phyloP scores from a whole-genome alignment of 2,888 invertebrate species.

The Craniophora ligustri region DNA sequence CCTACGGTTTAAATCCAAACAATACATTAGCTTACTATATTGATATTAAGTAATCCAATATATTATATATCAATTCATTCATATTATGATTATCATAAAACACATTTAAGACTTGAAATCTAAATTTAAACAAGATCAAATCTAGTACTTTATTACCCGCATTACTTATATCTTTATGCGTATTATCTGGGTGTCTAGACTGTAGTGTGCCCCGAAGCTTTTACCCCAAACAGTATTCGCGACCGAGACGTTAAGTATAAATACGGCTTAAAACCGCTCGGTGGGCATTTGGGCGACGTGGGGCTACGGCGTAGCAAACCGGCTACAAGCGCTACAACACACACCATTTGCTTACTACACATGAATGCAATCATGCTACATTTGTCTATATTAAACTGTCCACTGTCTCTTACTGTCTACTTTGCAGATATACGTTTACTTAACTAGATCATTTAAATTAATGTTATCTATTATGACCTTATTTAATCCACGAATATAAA shows the following conservation, averaged over 20 bases:
- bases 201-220: constrained; percentile 14
- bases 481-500: neutral
- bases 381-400: constrained; percentile 35
- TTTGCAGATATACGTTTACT: neutral
- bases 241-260: constrained; percentile 48
- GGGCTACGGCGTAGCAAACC: constrained; percentile 48
- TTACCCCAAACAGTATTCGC: constrained; percentile 30
- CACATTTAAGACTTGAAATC: constrained; percentile 1
- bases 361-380: constrained; percentile 57
- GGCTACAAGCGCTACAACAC: constrained; percentile 46
- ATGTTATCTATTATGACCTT: neutral
- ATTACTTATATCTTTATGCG: neutral
- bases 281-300: constrained; percentile 61
- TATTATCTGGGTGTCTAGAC: neutral
- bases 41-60: too few relatives aligned
- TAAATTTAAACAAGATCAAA: neutral
- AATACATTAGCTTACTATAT: too few relatives aligned
- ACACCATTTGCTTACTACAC: constrained; percentile 45
- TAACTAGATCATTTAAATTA: neutral
- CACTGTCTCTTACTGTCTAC: constrained; percentile 16
- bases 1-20: too few relatives aligned
- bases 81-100: too few relatives aligned
- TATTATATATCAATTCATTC: too few relatives aligned
- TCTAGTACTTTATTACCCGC: neutral
- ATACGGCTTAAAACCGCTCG: constrained; percentile 72